phyloP scores from a whole-genome alignment of 2,113 vertebrate species.

The Pedetes capensis region DNA sequence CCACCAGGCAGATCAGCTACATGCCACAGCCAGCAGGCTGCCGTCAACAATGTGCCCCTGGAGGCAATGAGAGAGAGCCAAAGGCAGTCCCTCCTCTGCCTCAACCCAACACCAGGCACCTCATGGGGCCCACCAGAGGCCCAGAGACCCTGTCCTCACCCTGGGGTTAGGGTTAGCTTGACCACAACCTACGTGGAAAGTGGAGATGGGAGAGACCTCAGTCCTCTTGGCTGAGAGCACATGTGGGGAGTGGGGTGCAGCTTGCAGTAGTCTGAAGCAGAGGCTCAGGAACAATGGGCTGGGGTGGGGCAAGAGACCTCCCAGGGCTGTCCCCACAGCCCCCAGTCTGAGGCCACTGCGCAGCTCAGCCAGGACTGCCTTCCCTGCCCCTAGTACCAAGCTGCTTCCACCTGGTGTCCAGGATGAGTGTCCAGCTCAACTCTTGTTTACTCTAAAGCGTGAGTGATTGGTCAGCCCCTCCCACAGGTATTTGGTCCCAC shows the following conservation, averaged over 20 bases:
- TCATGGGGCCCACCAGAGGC: background rate
- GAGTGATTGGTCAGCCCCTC: background rate
- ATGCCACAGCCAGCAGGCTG: background rate
- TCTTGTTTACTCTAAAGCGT: background rate
- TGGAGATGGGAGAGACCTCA: background rate
- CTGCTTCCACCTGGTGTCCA: background rate
- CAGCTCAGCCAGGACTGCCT: background rate
- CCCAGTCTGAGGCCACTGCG: background rate
- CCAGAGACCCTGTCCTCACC: background rate
- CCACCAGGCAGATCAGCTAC: background rate
- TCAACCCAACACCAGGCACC: background rate
- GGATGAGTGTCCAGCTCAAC: background rate
- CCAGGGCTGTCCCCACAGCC: background rate
- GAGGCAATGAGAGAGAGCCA: background rate
- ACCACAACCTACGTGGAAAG: background rate
- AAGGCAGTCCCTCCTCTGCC: background rate
- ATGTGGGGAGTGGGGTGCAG: background rate
- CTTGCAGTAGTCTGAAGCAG: background rate
- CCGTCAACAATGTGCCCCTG: background rate
- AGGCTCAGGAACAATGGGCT: background rate
- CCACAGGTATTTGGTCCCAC: background rate
- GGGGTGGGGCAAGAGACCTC: background rate
- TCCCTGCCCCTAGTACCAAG: background rate
- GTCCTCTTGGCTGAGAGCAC: background rate
- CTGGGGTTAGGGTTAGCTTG: background rate